A percentile compares a stretch with the other conserved stretches of the same genome.
Conservation (phyloP, 2,113 vertebrate genomes). For the Caloenas nicobarica region DNA sequence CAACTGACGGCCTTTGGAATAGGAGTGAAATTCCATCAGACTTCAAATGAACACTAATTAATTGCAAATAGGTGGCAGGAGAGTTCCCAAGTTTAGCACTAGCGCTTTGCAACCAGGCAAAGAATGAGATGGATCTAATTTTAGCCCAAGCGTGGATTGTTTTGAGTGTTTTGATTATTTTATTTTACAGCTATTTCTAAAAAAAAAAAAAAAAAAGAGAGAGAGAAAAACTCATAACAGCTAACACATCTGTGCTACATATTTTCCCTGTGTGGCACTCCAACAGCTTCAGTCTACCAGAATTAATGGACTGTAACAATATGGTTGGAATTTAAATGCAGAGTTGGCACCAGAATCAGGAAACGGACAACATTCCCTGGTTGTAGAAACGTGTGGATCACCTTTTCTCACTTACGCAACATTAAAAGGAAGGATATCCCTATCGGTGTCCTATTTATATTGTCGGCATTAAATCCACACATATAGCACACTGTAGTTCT, state of each 20-base stretch:
- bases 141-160: neutral
- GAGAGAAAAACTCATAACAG: neutral
- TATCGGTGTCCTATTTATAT: neutral
- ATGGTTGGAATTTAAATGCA: slow-evolving; percentile 31
- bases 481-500: neutral
- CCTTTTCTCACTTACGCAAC: neutral
- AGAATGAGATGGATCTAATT: slow-evolving; percentile 41
- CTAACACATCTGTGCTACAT: slow-evolving; percentile 51
- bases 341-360: neutral
- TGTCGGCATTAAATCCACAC: neutral
- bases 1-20: neutral
- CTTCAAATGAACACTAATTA: slow-evolving; percentile 32
- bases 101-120: neutral
- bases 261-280: slow-evolving; percentile 49
- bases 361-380: neutral
- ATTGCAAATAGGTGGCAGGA: slow-evolving; percentile 20
- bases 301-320: slow-evolving; percentile 55
- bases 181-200: slow-evolving; percentile 34
- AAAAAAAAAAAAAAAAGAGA: neutral
- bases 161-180: slow-evolving; percentile 35
- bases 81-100: neutral
- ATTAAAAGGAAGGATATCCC: neutral
- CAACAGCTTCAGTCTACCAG: slow-evolving; percentile 10
- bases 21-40: slow-evolving; percentile 29
- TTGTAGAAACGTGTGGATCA: neutral